These are phyloP conservation scores for Ophion costatus DNA, from an alignment of 2,888 invertebrate genomes.

Conservation along the genomic window DNA sequence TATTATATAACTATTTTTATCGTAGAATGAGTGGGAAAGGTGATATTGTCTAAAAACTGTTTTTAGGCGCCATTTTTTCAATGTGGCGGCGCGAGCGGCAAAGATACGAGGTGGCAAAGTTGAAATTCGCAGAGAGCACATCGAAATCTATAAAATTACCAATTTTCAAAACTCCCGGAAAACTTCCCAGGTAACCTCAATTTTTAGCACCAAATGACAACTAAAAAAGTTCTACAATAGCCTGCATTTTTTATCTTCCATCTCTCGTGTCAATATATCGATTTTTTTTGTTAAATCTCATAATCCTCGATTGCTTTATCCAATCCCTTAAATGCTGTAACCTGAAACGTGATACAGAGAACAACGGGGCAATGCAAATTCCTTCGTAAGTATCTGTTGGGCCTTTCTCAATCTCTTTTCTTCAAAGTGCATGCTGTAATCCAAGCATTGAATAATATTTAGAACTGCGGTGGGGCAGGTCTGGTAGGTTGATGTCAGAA, in stretches of 20 bases:
- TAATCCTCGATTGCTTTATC: slow-evolving; percentile 70
- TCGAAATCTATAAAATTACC: slow-evolving; percentile 2
- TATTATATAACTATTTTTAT: no score
- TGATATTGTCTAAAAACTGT: no score
- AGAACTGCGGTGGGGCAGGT: slow-evolving; percentile 71
- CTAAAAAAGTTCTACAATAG: no score
- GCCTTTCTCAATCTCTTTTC: slow-evolving; percentile 17
- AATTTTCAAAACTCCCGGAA: slow-evolving; percentile 6
- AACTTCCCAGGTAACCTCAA: slow-evolving; percentile 23
- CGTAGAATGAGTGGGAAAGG: no score
- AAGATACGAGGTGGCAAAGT: slow-evolving; percentile 49
- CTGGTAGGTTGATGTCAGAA: slow-evolving; percentile 73
- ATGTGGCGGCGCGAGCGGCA: no score
- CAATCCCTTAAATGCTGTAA: slow-evolving; percentile 56
- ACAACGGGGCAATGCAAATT: slow-evolving; percentile 36
- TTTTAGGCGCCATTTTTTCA: no score
- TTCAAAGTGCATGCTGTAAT: slow-evolving; percentile 67
- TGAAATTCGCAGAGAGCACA: slow-evolving; percentile 33
- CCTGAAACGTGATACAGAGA: no score
- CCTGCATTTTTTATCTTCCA: not conserved
- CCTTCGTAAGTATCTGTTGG: slow-evolving; percentile 41
- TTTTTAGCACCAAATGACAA: slow-evolving; percentile 13
- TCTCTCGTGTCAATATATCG: slow-evolving; percentile 1
- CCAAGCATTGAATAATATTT: slow-evolving; percentile 74
- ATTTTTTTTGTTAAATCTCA: slow-evolving; percentile 45